A percentile compares a stretch with the other conserved stretches of the same genome.
phyloP scores from a whole-genome alignment of 2,888 invertebrate species.

The Aplocera efformata region DNA sequence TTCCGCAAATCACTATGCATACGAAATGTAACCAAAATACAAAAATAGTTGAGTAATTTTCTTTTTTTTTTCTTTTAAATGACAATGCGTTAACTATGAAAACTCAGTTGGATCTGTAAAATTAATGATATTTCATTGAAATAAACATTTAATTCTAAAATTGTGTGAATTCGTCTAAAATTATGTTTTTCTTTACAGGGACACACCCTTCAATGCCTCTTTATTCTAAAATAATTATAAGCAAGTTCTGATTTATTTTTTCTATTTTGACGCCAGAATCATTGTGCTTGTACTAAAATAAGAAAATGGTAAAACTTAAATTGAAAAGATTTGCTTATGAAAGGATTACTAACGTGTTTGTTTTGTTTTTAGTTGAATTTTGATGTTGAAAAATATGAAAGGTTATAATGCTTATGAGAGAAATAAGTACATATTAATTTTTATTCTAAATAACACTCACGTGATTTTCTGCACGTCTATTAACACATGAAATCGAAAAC shows the following conservation, averaged over 20 bases:
- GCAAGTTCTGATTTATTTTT: constrained; percentile 2
- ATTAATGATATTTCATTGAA: too few relatives aligned
- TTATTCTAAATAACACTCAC: constrained; percentile 11
- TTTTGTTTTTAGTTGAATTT: constrained; percentile 21
- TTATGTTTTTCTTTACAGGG: constrained; percentile 18
- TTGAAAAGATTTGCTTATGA: too few relatives aligned
- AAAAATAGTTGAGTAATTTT: too few relatives aligned
- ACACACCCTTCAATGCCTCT: constrained; percentile 20
- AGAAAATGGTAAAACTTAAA: constrained; percentile 10
- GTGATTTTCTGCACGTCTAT: constrained; percentile 13
- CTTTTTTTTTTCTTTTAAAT: too few relatives aligned
- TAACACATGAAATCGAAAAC: constrained; percentile 13
- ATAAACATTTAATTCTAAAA: too few relatives aligned
- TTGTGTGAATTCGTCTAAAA: constrained; percentile 1
- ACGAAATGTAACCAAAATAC: too few relatives aligned
- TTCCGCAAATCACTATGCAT: too few relatives aligned
- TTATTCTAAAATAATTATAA: constrained; percentile 12
- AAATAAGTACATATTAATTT: too few relatives aligned
- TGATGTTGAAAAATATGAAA: too few relatives aligned
- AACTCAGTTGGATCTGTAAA: too few relatives aligned
- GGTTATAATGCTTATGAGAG: too few relatives aligned
- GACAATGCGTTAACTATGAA: too few relatives aligned
- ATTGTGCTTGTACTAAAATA: constrained; percentile 16
- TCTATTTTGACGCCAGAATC: constrained; percentile 4
- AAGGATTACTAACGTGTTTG: constrained; percentile 17